phyloP scores from a whole-genome alignment of 53 echinoderm and acorn worm species.

The Arbacia lixula region DNA sequence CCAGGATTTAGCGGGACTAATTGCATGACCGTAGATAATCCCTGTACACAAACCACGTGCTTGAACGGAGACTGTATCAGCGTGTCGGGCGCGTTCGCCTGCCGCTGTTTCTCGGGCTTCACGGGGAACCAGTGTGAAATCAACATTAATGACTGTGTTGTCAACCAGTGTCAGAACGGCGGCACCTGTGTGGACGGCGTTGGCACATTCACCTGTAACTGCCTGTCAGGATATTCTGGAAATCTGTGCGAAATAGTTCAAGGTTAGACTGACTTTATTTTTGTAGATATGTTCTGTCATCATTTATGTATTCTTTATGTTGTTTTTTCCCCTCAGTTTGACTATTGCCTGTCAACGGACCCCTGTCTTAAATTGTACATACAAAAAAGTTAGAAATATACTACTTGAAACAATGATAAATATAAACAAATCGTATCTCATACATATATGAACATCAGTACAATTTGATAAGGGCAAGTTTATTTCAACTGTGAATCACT shows the following conservation, averaged over 20 bases:
- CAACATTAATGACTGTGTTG: slow-evolving; percentile 6
- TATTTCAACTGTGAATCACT: no score
- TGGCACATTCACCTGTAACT: slow-evolving; percentile 7
- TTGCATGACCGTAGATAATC: neutral
- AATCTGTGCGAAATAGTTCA: neutral
- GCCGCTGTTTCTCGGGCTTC: slow-evolving; percentile 8
- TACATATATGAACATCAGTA: no score
- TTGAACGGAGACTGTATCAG: slow-evolving; percentile 26
- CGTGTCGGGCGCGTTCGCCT: neutral
- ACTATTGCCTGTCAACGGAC: no score
- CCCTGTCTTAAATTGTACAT: no score
- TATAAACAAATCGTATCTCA: no score
- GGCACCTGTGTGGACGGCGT: slow-evolving; percentile 27
- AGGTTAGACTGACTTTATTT: no score
- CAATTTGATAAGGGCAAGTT: no score
- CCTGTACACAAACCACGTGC: neutral
- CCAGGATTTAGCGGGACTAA: slow-evolving; percentile 29
- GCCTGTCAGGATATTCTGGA: slow-evolving; percentile 1
- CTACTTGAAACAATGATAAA: no score
- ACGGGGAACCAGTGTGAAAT: neutral
- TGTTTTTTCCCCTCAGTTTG: no score
- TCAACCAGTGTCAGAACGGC: slow-evolving; percentile 28
- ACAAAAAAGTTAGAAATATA: no score
- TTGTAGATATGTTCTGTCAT: no score
- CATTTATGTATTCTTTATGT: no score